A percentile compares a stretch with the other conserved stretches of the same genome.
Conservation (phyloP, 2,888 invertebrate species). For the Anagyrus pseudococci region DNA sequence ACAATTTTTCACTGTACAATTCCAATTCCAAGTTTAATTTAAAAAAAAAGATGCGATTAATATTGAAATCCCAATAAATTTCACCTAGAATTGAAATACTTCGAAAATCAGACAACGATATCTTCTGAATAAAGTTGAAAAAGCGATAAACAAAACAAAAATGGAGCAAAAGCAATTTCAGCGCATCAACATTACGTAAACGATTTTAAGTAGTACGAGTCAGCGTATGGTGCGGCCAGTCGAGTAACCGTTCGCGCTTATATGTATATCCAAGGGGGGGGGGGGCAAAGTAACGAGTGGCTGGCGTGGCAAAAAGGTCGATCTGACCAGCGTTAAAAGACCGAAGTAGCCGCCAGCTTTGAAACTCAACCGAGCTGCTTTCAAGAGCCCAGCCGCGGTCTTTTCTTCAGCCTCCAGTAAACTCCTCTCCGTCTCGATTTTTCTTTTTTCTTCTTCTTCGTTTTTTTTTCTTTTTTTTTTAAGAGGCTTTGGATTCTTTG, state of each 20-base stretch:
- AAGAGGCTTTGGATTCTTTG: not conserved
- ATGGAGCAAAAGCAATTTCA: no score
- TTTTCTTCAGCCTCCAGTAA: not conserved
- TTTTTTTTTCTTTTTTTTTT: not conserved
- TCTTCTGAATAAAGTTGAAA: no score
- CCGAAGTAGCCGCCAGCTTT: constrained; percentile 1
- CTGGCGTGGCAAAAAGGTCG: not conserved
- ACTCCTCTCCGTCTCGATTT: not conserved
- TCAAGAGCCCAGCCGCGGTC: not conserved
- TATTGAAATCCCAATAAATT: no score
- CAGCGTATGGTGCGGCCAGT: constrained; percentile 3
- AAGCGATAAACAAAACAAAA: no score
- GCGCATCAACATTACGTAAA: not conserved
- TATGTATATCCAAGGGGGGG: not conserved
- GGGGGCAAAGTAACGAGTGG: not conserved
- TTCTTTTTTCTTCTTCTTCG: not conserved
- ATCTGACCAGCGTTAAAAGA: constrained; percentile 2
- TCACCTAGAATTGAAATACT: no score
- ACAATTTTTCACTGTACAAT: no score
- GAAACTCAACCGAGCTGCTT: constrained; percentile 2
- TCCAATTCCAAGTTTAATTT: no score
- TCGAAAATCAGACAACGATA: no score
- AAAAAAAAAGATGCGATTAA: no score
- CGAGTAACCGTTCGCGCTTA: not conserved
- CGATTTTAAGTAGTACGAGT: constrained; percentile 18